A percentile compares a stretch with the other conserved stretches of the same genome.
phyloP scores from a whole-genome alignment of 1,140 invertebrate species.

The Scylla paramamosain region DNA sequence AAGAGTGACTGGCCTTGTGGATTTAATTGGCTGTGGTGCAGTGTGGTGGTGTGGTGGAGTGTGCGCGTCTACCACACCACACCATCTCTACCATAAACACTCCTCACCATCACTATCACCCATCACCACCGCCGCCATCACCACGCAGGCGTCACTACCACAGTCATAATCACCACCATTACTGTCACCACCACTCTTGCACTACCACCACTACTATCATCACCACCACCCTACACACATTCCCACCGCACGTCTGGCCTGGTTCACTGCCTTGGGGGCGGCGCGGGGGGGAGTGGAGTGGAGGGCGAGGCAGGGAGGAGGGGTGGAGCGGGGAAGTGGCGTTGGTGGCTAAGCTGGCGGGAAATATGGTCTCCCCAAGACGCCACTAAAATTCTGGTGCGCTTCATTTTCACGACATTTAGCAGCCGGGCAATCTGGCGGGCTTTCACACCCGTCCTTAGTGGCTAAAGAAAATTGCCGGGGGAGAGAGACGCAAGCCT shows the following conservation, averaged over 20 bases:
- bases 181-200: not conserved
- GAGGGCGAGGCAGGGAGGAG: not conserved
- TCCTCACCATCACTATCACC: not conserved
- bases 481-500: constrained; percentile 59
- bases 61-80: not conserved
- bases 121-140: constrained; percentile 28
- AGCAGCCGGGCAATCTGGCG: constrained; percentile 78
- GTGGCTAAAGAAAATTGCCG: constrained; percentile 78
- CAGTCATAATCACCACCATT: not conserved
- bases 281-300: too few relatives aligned
- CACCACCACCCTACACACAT: constrained; percentile 37
- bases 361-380: constrained; percentile 77
- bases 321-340: constrained; percentile 60
- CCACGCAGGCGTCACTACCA: not conserved
- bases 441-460: constrained; percentile 78
- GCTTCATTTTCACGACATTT: constrained; percentile 78
- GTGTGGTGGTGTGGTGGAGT: constrained; percentile 23
- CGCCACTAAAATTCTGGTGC: constrained; percentile 77
- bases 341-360: constrained; percentile 75
- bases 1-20: not conserved
- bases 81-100: not conserved
- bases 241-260: constrained; percentile 45
- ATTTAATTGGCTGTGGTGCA: not conserved
- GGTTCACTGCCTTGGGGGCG: constrained; percentile 28
- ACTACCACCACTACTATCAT: constrained; percentile 23